These are phyloP conservation scores for Ectemnius cavifrons DNA, from an alignment of 2,888 invertebrate species.

Conservation along the genomic window DNA sequence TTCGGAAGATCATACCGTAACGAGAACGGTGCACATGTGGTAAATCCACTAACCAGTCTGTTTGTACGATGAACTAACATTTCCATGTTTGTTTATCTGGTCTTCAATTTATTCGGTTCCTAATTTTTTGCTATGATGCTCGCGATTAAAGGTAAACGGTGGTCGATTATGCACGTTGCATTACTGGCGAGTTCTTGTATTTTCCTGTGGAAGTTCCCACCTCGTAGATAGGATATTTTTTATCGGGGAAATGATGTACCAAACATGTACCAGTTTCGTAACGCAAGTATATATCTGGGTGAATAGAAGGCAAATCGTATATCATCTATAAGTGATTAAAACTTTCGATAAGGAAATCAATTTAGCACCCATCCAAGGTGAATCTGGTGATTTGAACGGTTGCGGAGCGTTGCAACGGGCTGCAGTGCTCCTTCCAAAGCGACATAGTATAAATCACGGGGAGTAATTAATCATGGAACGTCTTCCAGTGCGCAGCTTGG, in stretches of 20 bases:
- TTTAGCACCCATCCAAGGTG: neutral
- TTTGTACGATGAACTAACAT: no score
- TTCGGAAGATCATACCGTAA: no score
- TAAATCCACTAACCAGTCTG: no score
- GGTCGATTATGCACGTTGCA: neutral
- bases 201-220: neutral
- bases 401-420: neutral
- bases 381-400: neutral
- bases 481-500: no score
- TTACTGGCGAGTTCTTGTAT: neutral
- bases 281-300: no score
- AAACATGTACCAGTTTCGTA: no score
- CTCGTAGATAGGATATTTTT: neutral
- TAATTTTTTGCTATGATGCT: neutral
- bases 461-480: neutral
- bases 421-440: neutral
- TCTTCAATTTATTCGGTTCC: neutral
- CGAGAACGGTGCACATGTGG: no score
- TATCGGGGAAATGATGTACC: no score
- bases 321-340: constrained; percentile 28
- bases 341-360: constrained; percentile 24
- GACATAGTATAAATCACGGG: neutral
- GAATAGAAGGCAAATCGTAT: neutral
- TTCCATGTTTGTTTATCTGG: neutral
- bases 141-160: neutral